Percentiles rank a stretch among this genome's conserved stretches.
Conservation (phyloP, 2,797 vertebrate species). For the Pelochelys cantorii region DNA sequence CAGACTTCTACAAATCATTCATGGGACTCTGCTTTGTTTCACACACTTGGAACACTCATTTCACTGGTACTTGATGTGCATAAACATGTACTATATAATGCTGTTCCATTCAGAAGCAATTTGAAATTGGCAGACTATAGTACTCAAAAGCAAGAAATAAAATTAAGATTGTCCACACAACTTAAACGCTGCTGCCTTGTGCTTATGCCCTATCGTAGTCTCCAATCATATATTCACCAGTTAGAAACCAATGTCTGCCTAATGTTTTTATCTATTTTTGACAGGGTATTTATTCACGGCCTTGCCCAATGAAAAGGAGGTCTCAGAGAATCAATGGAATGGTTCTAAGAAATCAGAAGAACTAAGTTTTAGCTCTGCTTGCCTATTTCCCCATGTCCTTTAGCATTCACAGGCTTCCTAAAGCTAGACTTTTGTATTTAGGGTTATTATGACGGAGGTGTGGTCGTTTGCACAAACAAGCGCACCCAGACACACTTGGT, state of each 20-base stretch:
- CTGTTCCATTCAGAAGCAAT: neutral
- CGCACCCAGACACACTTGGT: neutral
- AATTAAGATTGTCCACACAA: neutral
- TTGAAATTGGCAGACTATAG: neutral
- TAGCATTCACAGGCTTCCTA: neutral
- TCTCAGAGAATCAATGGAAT: neutral
- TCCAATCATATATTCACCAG: neutral
- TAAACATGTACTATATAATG: neutral
- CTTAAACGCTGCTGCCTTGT: neutral
- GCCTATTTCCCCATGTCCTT: neutral
- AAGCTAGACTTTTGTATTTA: neutral
- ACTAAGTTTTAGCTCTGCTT: neutral
- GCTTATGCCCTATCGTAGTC: neutral
- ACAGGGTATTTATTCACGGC: neutral
- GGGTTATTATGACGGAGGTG: neutral
- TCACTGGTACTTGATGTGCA: neutral
- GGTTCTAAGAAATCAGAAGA: accelerated
- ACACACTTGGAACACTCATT: neutral
- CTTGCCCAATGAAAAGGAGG: neutral
- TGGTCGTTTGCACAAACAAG: neutral
- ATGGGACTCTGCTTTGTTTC: neutral
- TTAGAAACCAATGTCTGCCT: neutral
- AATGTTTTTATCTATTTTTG: neutral
- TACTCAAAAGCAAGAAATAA: neutral
- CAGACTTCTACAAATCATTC: neutral